Conservation (phyloP, 2,797 vertebrate genomes). For the Fratercula arctica region DNA sequence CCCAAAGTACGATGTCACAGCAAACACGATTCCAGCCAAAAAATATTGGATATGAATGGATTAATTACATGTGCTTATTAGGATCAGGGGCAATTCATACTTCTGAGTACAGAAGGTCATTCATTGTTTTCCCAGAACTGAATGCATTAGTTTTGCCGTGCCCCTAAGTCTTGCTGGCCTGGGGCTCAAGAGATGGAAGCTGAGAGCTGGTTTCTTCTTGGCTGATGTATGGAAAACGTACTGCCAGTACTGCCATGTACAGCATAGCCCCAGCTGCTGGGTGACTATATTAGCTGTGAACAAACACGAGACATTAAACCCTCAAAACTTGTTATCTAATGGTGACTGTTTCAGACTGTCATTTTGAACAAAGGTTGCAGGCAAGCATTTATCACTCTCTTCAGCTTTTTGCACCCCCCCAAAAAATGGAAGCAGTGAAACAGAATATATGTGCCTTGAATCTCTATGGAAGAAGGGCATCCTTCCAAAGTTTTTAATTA, state of each 20-base stretch:
- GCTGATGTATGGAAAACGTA: background rate
- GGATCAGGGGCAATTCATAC: background rate
- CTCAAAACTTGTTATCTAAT: background rate
- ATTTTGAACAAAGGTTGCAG: background rate
- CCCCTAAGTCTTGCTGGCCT: background rate
- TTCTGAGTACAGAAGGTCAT: background rate
- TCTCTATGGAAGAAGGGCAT: background rate
- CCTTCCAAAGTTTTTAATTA: background rate
- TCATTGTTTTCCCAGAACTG: background rate
- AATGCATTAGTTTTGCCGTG: background rate
- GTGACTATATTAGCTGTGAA: background rate
- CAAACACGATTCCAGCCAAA: background rate
- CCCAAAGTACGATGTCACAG: background rate
- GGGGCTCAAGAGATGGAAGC: background rate
- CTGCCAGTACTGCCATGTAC: background rate
- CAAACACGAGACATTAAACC: background rate
- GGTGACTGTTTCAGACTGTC: background rate
- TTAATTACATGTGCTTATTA: background rate
- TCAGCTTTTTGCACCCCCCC: background rate
- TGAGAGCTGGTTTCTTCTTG: background rate
- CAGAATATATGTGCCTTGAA: background rate
- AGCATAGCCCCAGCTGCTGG: background rate
- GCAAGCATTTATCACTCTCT: background rate
- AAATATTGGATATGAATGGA: background rate
- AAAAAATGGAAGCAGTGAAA: background rate